Evolutionary conservation across 1,140 invertebrate genomes (phyloP).

Genomic region (Armadillidium nasatum): DNA sequence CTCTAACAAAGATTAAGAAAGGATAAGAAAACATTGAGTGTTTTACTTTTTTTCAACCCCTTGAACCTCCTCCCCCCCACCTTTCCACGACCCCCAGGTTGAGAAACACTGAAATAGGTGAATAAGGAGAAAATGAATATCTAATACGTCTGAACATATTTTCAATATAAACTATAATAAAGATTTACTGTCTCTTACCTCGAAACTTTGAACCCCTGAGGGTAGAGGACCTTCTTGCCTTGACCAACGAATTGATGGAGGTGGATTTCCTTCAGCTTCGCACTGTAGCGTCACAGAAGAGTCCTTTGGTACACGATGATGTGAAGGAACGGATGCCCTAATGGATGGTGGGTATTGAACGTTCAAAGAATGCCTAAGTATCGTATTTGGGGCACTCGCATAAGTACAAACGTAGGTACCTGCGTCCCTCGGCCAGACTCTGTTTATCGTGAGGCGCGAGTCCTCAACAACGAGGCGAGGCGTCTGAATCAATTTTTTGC

Average conservation of each 20-base stretch:
- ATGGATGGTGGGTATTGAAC: slow-evolving; percentile 28
- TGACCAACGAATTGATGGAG: slow-evolving; percentile 82
- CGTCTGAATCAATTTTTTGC: slow-evolving; percentile 1
- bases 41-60: no score
- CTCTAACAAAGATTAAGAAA: no score
- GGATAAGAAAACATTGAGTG: no score
- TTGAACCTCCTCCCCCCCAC: no score
- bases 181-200: neutral
- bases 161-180: no score
- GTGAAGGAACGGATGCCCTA: slow-evolving; percentile 17
- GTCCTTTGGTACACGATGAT: slow-evolving; percentile 23
- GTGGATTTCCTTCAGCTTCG: slow-evolving; percentile 76
- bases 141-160: no score
- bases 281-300: slow-evolving; percentile 71
- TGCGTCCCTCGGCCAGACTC: neutral
- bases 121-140: no score
- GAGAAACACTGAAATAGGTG: no score
- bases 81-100: no score
- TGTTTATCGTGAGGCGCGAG: neutral
- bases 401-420: neutral
- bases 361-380: slow-evolving; percentile 23
- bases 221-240: slow-evolving; percentile 61
- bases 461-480: neutral
- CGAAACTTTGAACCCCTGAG: neutral
- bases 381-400: slow-evolving; percentile 13